Evolutionary conservation across 2,888 invertebrate genomes (phyloP).

Genomic region (Cotesia congregata): DNA sequence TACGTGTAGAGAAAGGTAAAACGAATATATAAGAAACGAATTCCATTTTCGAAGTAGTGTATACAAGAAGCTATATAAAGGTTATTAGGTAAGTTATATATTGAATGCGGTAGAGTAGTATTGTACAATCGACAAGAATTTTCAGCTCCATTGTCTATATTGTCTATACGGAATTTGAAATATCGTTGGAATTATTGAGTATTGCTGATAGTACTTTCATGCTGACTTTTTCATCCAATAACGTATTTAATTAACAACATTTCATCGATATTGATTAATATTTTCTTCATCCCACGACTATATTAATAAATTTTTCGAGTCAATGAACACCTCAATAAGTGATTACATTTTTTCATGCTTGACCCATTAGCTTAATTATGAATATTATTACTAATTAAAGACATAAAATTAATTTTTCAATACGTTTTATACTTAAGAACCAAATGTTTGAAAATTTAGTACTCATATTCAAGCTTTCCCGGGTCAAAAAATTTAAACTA

Average conservation of each 20-base stretch:
- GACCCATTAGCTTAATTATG: too few relatives aligned
- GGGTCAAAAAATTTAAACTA: too few relatives aligned
- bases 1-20: conserved; percentile 27
- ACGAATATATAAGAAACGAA: conserved; percentile 28
- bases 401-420: too few relatives aligned
- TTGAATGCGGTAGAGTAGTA: conserved; percentile 6
- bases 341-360: too few relatives aligned
- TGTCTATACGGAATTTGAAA: conserved; percentile 39
- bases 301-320: too few relatives aligned
- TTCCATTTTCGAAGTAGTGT: conserved; percentile 20
- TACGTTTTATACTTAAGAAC: too few relatives aligned
- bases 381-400: too few relatives aligned
- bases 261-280: not conserved
- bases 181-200: conserved; percentile 4
- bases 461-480: too few relatives aligned
- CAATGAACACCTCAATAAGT: too few relatives aligned
- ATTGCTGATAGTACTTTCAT: too few relatives aligned
- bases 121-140: conserved; percentile 33
- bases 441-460: too few relatives aligned
- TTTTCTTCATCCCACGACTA: too few relatives aligned
- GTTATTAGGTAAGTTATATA: conserved; percentile 28
- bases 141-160: conserved; percentile 22
- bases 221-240: not conserved
- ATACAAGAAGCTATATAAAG: conserved; percentile 6
- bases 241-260: not conserved